Percentiles rank a stretch among this genome's conserved stretches.
Evolutionary conservation across 1,140 invertebrate genomes (phyloP).

Genomic region (Aricia agestis): DNA sequence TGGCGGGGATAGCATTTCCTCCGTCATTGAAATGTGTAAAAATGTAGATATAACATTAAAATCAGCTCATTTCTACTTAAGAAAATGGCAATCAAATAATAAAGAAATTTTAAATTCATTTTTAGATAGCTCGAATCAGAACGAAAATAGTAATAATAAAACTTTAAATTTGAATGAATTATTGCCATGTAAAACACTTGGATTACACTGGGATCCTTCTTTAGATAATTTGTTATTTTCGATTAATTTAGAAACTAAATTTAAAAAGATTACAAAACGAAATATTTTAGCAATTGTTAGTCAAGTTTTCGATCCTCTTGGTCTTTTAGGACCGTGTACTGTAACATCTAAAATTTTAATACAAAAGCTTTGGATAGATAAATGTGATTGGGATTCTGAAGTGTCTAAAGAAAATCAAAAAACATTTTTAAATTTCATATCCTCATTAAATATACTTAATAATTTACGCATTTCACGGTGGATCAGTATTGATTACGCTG

Average conservation of each 20-base stretch:
- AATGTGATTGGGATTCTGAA: conserved; percentile 1
- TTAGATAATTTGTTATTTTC: background rate
- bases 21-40: background rate
- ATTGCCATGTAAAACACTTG: background rate
- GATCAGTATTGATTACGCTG: background rate
- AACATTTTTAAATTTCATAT: background rate
- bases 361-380: conserved; percentile 13
- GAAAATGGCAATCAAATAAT: conserved; percentile 1
- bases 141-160: background rate
- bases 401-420: conserved; percentile 22
- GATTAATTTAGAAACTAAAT: background rate
- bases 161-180: background rate
- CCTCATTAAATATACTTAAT: background rate
- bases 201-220: background rate
- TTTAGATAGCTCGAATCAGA: background rate
- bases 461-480: background rate
- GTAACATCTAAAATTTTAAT: conserved; percentile 28
- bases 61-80: background rate
- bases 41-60: background rate
- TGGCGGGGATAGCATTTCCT: background rate
- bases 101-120: background rate
- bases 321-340: conserved; percentile 27
- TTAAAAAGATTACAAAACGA: conserved; percentile 16
- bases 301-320: conserved; percentile 33
- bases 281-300: conserved; percentile 25